Evolutionary conservation across 2,888 invertebrate species (phyloP).

Genomic region (Sarcophaga caerulescens): DNA sequence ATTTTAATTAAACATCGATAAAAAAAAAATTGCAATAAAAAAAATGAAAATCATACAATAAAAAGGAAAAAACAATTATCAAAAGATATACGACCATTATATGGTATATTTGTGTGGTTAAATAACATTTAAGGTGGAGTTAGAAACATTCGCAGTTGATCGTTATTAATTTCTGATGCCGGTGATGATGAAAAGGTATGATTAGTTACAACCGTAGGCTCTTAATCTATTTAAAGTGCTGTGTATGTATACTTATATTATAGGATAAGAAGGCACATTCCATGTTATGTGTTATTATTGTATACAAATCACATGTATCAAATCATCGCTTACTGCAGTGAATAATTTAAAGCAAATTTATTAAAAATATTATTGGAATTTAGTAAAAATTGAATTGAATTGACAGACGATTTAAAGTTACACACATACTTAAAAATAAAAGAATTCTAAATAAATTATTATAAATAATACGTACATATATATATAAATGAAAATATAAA

Average conservation of each 20-base stretch:
- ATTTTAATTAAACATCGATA: conserved; percentile 5
- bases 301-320: not conserved
- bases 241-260: not conserved
- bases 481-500: too few relatives aligned
- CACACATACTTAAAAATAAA: too few relatives aligned
- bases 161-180: conserved; percentile 12
- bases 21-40: not conserved
- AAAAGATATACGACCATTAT: conserved; percentile 11
- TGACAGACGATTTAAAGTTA: too few relatives aligned
- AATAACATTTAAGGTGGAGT: not conserved
- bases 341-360: conserved; percentile 29
- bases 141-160: conserved; percentile 35
- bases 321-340: not conserved
- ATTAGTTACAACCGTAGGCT: conserved; percentile 53
- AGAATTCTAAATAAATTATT: too few relatives aligned
- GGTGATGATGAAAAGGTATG: conserved; percentile 27
- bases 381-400: too few relatives aligned
- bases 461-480: too few relatives aligned
- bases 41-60: conserved; percentile 19
- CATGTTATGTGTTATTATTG: conserved; percentile 2
- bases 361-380: not conserved
- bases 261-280: not conserved
- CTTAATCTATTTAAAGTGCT: conserved; percentile 19
- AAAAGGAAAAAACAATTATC: conserved; percentile 30
- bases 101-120: not conserved